A percentile compares a stretch with the other conserved stretches of the same genome.
phyloP scores from a whole-genome alignment of 2,797 vertebrate genomes.

The Hippopotamyrus pictus region DNA sequence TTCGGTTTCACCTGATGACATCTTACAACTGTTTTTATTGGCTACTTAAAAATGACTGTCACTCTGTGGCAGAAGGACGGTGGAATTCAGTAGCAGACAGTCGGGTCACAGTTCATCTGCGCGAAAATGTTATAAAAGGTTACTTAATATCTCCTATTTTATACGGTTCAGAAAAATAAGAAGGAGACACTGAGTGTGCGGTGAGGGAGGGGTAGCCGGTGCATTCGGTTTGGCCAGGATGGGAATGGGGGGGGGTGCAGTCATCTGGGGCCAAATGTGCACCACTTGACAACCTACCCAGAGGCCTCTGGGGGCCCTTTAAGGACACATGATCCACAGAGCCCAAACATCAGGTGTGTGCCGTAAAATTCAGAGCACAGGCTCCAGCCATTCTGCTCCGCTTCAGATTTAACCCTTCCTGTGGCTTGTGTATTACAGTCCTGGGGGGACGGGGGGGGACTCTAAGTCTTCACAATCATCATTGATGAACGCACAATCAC shows the following conservation, averaged over 20 bases:
- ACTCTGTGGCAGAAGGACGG: neutral
- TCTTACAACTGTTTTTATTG: constrained; percentile 30
- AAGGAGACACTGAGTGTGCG: neutral
- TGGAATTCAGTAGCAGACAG: neutral
- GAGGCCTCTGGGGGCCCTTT: neutral
- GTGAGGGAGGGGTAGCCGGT: neutral
- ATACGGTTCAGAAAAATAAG: neutral
- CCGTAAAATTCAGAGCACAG: neutral
- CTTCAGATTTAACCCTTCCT: neutral
- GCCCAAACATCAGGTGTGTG: neutral
- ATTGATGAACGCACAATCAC: neutral
- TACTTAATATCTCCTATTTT: neutral
- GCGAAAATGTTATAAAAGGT: neutral
- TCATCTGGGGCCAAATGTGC: neutral
- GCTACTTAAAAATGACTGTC: constrained; percentile 13
- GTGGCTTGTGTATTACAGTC: neutral
- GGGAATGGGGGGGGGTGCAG: neutral
- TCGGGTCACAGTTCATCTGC: neutral
- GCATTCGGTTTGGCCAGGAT: neutral
- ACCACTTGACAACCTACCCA: neutral
- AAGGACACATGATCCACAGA: neutral
- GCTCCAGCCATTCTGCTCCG: neutral
- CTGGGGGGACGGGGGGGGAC: neutral
- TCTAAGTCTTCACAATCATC: neutral
- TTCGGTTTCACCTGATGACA: constrained; percentile 15